These are phyloP conservation scores for Pristiophorus japonicus DNA, from an alignment of 2,113 vertebrate species.

Conservation along the genomic window DNA sequence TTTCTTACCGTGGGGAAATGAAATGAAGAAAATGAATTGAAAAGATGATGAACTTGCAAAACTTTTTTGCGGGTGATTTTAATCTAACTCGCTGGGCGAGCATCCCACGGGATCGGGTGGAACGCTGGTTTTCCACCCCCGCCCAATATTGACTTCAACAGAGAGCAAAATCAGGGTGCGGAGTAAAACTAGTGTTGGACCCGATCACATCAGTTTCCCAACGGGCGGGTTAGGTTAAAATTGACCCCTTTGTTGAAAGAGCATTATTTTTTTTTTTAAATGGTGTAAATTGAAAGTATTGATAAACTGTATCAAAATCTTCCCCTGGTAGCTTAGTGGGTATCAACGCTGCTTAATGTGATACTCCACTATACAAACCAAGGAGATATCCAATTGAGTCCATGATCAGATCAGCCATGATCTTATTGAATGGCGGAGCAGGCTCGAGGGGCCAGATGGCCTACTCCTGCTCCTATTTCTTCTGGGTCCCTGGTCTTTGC, in stretches of 20 bases:
- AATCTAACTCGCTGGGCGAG: not conserved
- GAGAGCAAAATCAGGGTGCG: not conserved
- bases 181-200: not conserved
- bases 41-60: not conserved
- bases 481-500: not conserved
- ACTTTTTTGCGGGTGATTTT: not conserved
- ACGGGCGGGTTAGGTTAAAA: not conserved
- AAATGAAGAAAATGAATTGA: too few relatives aligned
- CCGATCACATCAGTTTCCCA: not conserved
- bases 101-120: not conserved
- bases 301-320: not conserved
- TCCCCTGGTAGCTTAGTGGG: not conserved
- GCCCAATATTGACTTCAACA: not conserved
- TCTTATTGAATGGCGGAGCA: too few relatives aligned
- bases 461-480: too few relatives aligned
- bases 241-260: not conserved
- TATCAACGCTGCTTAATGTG: not conserved
- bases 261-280: not conserved
- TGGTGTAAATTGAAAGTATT: not conserved
- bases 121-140: not conserved
- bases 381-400: not conserved
- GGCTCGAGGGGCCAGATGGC: too few relatives aligned
- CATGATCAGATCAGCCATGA: too few relatives aligned
- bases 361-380: not conserved
- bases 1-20: too few relatives aligned